Evolutionary conservation across 2,797 vertebrate genomes (phyloP).

Genomic region (Ficedula albicollis): DNA sequence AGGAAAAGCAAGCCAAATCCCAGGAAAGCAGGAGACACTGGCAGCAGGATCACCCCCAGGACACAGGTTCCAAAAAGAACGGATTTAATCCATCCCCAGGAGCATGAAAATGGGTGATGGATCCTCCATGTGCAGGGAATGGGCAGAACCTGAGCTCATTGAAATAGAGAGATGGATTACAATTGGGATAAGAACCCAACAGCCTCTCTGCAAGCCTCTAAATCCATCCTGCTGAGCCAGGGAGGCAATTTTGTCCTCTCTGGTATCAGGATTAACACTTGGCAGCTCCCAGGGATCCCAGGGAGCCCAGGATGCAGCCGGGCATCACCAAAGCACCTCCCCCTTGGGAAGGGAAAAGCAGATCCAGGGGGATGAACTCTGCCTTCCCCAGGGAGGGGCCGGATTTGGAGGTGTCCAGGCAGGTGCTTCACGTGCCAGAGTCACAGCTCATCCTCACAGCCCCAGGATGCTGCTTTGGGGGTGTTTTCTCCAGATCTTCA

Average conservation of each 20-base stretch:
- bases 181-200: not conserved
- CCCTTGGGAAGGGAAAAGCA: not conserved
- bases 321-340: not conserved
- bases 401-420: not conserved
- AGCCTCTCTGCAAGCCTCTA: accelerated
- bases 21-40: accelerated
- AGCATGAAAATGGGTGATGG: not conserved
- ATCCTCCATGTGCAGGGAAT: accelerated
- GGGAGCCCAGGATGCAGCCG: accelerated
- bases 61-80: too few relatives aligned
- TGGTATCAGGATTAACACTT: accelerated
- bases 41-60: not conserved
- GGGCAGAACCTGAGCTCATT: accelerated
- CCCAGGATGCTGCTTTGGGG: not conserved
- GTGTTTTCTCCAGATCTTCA: accelerated
- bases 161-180: not conserved
- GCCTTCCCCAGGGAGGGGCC: not conserved
- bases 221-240: not conserved
- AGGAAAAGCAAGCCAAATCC: not conserved
- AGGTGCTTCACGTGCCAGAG: accelerated
- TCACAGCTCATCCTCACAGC: not conserved
- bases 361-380: not conserved
- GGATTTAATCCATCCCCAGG: not conserved
- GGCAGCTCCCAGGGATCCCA: not conserved
- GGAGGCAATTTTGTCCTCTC: not conserved